Base-by-base conservation (phyloP, 2,888 invertebrate genomes). In the Drosophila quasianomalipes region DNA sequence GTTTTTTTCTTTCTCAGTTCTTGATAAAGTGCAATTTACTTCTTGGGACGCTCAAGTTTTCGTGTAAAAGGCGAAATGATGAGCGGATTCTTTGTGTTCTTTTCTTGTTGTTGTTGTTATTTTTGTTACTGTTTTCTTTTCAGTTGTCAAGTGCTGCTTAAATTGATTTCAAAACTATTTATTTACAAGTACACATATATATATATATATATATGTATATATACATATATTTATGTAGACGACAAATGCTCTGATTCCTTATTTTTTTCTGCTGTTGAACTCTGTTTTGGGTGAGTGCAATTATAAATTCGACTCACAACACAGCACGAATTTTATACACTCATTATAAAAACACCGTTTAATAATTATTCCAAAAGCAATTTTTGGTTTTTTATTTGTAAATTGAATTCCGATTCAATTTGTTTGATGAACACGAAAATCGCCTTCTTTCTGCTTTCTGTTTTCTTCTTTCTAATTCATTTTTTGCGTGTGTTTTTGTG, bases 1-100 rank as follows among this genome's bases (percentile, higher is more conserved):
- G 26, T 62, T 52, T 28, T 41, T 53, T 59, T 37, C n/a, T 49
- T 30, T 51, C 44, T 39, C 30, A 54, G 22, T 55, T 59, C 22
- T 68, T 76, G 53, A 47, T 81, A 44, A 68, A 55, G 83, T 82
- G 83, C 85, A 88, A 89, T 69, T 81, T 72, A 67, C 44, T 65
- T 67, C 60, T 60, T 31, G 47, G 37, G 5, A 52, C 67, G 76
- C 81, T 81, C 81, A 81, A 68, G 49, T 67, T 75, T 81, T 91
- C 85, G 85, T 85, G 85, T 85, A 85, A 85, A 85, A 75, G 85
- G 85, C 85, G 85, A 85, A 91, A 76, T 75, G 64, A 69, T 87
- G 91, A 85, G 85, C 85, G 76, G 71, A 37, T 64, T 73, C 62
- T 75, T 58, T 30, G 26, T 57, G 28, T 70, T 47, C 41, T 58